These are phyloP conservation scores for Rhinolophus sinicus DNA, from an alignment of 2,113 vertebrate genomes.

Conservation along the genomic window DNA sequence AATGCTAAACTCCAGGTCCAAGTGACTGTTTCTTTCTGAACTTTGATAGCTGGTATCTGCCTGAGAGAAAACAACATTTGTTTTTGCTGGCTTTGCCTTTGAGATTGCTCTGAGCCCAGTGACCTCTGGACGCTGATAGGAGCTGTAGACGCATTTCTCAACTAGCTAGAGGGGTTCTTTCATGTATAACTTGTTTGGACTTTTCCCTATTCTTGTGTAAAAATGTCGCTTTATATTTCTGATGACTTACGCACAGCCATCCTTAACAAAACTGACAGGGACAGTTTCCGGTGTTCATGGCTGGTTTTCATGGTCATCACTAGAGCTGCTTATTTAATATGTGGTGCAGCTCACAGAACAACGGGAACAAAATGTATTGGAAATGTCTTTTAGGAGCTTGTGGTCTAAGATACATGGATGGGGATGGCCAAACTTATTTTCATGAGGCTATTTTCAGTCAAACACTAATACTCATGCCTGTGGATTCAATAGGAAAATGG, in stretches of 20 bases:
- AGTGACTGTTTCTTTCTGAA: background rate
- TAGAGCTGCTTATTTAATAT: background rate
- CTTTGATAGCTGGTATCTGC: slow-evolving; percentile 72
- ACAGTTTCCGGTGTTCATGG: background rate
- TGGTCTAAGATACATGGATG: background rate
- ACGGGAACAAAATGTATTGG: background rate
- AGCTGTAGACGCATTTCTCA: background rate
- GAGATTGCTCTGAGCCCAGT: slow-evolving; percentile 64
- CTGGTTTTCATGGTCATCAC: background rate
- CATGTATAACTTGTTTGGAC: background rate
- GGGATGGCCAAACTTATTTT: background rate
- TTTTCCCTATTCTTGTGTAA: background rate
- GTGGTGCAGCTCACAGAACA: background rate
- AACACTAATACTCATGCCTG: background rate
- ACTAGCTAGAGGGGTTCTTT: background rate
- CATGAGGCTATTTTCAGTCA: background rate
- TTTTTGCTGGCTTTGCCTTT: slow-evolving; percentile 58
- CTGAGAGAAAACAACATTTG: slow-evolving; percentile 28
- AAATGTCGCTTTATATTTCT: background rate
- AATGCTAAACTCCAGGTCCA: slow-evolving; percentile 72
- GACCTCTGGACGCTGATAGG: slow-evolving; percentile 78
- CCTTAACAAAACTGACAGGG: background rate
- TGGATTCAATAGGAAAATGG: background rate
- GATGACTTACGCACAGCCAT: background rate
- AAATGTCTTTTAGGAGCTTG: background rate